These are phyloP conservation scores for Rhagoletis pomonella DNA, from an alignment of 1,140 invertebrate species.

Conservation along the genomic window DNA sequence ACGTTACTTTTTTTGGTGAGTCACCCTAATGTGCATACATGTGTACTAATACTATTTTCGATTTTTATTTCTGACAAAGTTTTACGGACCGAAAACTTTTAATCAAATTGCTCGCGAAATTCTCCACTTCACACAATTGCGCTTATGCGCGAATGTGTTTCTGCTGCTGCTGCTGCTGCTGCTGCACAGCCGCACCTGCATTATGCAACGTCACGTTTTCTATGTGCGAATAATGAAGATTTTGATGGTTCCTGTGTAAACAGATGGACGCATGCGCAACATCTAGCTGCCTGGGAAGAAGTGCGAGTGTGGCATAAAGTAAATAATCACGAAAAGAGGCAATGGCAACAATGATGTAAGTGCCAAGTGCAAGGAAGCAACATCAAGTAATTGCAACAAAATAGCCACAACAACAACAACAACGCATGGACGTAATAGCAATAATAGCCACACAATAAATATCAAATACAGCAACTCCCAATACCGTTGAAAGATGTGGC, in stretches of 20 bases:
- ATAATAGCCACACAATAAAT: conserved; percentile 2
- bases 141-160: too few species aligned
- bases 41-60: too few species aligned
- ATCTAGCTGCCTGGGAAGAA: neutral
- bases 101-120: too few species aligned
- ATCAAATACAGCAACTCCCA: neutral
- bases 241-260: neutral
- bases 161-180: neutral
- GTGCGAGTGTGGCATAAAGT: neutral
- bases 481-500: conserved; percentile 14
- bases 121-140: too few species aligned
- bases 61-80: too few species aligned
- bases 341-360: neutral
- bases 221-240: conserved; percentile 3
- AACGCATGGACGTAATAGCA: neutral
- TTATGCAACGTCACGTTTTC: conserved; percentile 44
- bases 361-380: neutral
- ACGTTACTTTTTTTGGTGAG: too few species aligned
- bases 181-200: neutral
- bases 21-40: too few species aligned
- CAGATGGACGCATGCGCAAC: neutral
- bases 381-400: neutral
- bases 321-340: conserved; percentile 2
- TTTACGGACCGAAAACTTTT: too few species aligned
- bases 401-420: neutral